Percentiles rank a stretch among this genome's conserved stretches.
Evolutionary conservation across 2,113 vertebrate genomes (phyloP).

Genomic region (Malaclemys terrapin): DNA sequence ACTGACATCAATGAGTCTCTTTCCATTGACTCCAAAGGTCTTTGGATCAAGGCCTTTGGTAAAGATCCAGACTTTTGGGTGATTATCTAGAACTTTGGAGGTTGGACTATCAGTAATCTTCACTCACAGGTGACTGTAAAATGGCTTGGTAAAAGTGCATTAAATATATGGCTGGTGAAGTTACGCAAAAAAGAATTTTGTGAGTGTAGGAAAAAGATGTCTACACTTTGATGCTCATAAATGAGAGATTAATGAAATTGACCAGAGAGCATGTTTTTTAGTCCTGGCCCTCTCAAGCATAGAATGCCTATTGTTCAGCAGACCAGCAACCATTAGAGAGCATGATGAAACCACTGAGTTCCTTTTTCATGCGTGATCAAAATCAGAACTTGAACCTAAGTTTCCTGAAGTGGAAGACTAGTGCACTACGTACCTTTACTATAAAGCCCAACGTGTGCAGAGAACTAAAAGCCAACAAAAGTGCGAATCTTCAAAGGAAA

Average conservation of each 20-base stretch:
- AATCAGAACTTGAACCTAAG: background rate
- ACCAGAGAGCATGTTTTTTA: background rate
- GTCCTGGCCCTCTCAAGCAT: background rate
- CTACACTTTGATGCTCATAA: background rate
- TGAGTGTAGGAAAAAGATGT: background rate
- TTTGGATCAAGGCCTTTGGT: background rate
- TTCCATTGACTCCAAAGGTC: background rate
- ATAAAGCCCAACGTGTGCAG: background rate
- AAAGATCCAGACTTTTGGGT: rapidly evolving
- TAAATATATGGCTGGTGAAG: background rate
- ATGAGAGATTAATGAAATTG: background rate
- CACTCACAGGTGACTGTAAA: background rate
- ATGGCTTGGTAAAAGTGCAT: background rate
- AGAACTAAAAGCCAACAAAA: background rate
- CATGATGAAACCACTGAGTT: constrained; percentile 56
- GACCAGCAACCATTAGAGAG: constrained; percentile 68
- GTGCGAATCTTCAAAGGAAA: constrained; percentile 26
- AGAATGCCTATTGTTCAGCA: constrained; percentile 47
- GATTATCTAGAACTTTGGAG: background rate
- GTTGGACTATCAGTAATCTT: background rate
- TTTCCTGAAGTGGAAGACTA: background rate
- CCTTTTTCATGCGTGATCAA: background rate
- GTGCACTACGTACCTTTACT: background rate
- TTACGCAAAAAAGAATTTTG: background rate
- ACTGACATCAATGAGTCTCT: background rate